These are phyloP conservation scores for Stercorarius parasiticus DNA, from an alignment of 2,113 vertebrate species.

Conservation along the genomic window DNA sequence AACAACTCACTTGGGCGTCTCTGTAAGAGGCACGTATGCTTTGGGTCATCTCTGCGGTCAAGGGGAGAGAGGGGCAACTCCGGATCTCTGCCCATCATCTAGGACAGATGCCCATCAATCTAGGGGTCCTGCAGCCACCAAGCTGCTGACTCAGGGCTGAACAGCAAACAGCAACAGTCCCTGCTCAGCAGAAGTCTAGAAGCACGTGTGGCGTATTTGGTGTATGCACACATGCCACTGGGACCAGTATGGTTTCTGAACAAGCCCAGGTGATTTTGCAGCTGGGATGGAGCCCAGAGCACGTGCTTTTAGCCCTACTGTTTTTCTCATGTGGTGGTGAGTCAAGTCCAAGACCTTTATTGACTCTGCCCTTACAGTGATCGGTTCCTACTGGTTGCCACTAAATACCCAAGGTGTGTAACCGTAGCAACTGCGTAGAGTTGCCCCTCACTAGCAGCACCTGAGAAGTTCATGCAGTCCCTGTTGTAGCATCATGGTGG, in stretches of 20 bases:
- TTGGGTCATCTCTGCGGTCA: not conserved
- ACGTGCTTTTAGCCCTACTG: not conserved
- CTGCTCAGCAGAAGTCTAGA: not conserved
- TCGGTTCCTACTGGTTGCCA: not conserved
- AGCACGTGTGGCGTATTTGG: accelerated
- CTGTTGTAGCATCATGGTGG: not conserved
- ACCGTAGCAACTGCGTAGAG: not conserved
- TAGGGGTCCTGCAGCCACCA: not conserved
- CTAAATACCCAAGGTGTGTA: not conserved
- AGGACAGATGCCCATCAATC: not conserved
- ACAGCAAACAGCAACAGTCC: not conserved
- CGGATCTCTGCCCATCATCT: not conserved
- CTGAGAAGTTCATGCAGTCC: not conserved
- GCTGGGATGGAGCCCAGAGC: not conserved
- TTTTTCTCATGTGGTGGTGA: not conserved
- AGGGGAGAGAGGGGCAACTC: not conserved
- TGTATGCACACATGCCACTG: accelerated
- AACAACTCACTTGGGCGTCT: not conserved
- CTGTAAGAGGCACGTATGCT: accelerated
- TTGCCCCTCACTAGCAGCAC: not conserved
- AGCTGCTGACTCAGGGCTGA: not conserved
- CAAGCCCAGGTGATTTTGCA: not conserved
- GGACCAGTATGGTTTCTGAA: not conserved
- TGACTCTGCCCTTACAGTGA: not conserved
- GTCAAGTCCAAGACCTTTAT: not conserved